phyloP scores from a whole-genome alignment of 53 echinoderm and acorn worm species.

The Paelopatides confundens region DNA sequence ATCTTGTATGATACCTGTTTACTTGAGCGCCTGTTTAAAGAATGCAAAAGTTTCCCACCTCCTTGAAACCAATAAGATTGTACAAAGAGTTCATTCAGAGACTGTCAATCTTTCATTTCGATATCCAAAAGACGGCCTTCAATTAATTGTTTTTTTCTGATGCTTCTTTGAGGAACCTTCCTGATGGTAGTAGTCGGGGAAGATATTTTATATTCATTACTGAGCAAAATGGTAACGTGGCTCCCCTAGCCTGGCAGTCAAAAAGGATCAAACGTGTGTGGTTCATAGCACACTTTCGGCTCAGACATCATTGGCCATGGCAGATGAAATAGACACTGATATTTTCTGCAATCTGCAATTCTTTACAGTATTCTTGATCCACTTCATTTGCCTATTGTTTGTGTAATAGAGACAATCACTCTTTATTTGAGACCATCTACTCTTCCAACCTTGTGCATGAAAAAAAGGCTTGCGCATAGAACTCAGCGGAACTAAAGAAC shows the following conservation, averaged over 20 bases:
- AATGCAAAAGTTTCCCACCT: not conserved
- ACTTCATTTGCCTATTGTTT: not conserved
- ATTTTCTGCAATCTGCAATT: not conserved
- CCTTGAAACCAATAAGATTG: slow-evolving; percentile 6
- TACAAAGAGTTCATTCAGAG: not conserved
- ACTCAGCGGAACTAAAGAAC: no score
- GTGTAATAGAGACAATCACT: not conserved
- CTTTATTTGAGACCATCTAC: slow-evolving; percentile 19
- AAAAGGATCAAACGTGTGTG: not conserved
- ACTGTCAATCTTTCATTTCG: not conserved
- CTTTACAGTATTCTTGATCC: not conserved
- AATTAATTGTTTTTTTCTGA: not conserved
- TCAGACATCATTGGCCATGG: not conserved
- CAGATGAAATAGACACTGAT: slow-evolving; percentile 12
- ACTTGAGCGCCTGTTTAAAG: not conserved
- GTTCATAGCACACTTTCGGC: not conserved
- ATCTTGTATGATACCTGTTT: not conserved
- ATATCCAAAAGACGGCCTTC: not conserved
- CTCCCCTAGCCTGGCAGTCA: slow-evolving; percentile 12
- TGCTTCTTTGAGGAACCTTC: not conserved
- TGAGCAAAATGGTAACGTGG: not conserved
- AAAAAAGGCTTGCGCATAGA: not conserved
- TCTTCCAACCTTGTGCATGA: slow-evolving; percentile 8
- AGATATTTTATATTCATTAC: not conserved
- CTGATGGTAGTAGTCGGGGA: not conserved